Evolutionary conservation across 2,888 invertebrate species (phyloP).

Genomic region (Caenorhabditis parvicauda): DNA sequence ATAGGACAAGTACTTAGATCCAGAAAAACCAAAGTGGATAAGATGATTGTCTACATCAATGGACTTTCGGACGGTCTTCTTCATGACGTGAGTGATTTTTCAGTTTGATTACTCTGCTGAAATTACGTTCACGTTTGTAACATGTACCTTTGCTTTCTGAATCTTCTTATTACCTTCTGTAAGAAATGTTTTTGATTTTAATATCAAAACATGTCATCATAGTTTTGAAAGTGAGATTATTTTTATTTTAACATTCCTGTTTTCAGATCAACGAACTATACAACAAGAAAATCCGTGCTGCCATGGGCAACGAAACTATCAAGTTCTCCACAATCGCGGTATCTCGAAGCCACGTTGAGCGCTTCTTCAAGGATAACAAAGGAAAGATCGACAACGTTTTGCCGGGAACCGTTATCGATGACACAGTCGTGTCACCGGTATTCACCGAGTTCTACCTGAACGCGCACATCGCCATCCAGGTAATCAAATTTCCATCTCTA

Average conservation of each 20-base stretch:
- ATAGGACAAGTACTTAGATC: background rate
- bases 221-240: too few species aligned
- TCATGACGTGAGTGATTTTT: slow-evolving; percentile 4
- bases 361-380: slow-evolving; percentile 1
- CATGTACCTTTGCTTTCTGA: background rate
- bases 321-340: background rate
- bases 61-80: slow-evolving; percentile 23
- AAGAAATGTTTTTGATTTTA: too few species aligned
- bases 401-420: slow-evolving; percentile 29
- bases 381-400: slow-evolving; percentile 13
- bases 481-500: background rate
- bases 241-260: too few species aligned
- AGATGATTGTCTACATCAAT: slow-evolving; percentile 19
- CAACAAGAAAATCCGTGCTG: too few species aligned
- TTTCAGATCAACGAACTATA: too few species aligned
- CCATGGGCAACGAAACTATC: background rate
- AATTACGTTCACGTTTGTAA: background rate
- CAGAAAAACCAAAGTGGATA: background rate
- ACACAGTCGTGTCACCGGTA: slow-evolving; percentile 11
- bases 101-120: background rate
- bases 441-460: slow-evolving; percentile 24
- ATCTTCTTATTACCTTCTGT: too few species aligned
- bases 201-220: too few species aligned
- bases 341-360: background rate
- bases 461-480: slow-evolving; percentile 18